Evolutionary conservation across 2,888 invertebrate species (phyloP), one percentile per base, ranked within the genome.

Genomic region (Hermaeophaga mercurialis): DNA sequence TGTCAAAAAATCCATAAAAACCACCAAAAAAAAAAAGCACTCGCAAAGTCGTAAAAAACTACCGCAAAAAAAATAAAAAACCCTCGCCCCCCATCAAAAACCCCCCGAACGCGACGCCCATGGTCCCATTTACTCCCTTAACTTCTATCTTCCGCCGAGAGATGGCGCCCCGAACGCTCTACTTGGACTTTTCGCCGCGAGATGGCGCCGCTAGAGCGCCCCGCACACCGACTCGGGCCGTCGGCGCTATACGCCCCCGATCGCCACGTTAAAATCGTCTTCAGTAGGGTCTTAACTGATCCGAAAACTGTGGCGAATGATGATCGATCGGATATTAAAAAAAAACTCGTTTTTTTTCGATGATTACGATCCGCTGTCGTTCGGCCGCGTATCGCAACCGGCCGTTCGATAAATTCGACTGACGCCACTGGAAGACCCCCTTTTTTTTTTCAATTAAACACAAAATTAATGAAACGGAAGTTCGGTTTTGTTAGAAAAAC

Each of bases 281-380:
- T 56, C 56, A 56, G 65, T 66, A 66, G 65, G 67, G 67, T 66
- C 65, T 66, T 66, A 63, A 66, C 66, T 66, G 69, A 69, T 68
- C 69, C 65, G n/a, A n/a, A n/a, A n/a, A 65, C 66, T 68, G 68
- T 68, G 62, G 66, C 67, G 68, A 58, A 52, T 69, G 69, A 69
- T 69, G 69, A 63, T 24, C 9, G n/a, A 33, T 53, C 31, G 67
- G 66, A 68, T 58, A 65, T 70, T 68, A 70, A 68, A 59, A 22
- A 24, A n/a, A n/a, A n/a, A n/a, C n/a, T n/a, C n/a, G n/a, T n/a
- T n/a, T n/a, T n/a, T n/a, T n/a, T n/a, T n/a, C n/a, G n/a, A 34
- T 68, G 69, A 70, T 70, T 70, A 68, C 54, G 58, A 28, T 61
- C 64, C 67, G 54, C 67, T 66, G 65, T n/a, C n/a, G n/a, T 33